Conservation (phyloP, 2,888 invertebrate species). For the Oasisia sp. region DNA sequence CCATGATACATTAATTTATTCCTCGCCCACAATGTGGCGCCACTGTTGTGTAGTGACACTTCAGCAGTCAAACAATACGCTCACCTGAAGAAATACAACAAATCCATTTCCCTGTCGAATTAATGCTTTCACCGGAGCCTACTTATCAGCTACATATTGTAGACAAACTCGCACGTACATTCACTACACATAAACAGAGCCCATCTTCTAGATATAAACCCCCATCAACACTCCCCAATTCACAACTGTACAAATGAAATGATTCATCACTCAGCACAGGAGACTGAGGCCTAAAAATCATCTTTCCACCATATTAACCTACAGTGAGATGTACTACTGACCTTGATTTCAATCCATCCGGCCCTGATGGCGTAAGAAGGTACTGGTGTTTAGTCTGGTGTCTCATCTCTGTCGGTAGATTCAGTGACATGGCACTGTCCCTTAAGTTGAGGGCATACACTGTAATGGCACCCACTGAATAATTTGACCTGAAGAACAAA, state of each 20-base stretch:
- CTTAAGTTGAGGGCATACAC: neutral
- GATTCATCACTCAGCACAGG: neutral
- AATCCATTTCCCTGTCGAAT: too few relatives aligned
- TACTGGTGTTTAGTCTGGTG: neutral
- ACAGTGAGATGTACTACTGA: neutral
- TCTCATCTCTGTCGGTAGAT: neutral
- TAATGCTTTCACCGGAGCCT: too few relatives aligned
- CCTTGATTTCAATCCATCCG: neutral
- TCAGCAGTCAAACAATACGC: too few relatives aligned
- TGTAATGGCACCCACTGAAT: neutral
- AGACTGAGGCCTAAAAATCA: neutral
- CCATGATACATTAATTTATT: too few relatives aligned
- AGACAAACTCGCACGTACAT: too few relatives aligned
- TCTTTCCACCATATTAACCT: neutral
- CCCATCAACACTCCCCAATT: too few relatives aligned
- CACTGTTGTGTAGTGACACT: too few relatives aligned
- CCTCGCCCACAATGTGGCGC: too few relatives aligned
- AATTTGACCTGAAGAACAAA: neutral
- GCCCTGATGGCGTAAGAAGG: neutral
- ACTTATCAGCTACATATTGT: too few relatives aligned
- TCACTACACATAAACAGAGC: too few relatives aligned
- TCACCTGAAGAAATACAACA: too few relatives aligned
- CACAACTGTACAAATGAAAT: neutral
- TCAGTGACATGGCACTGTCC: neutral
- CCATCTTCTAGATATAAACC: too few relatives aligned